phyloP scores from a whole-genome alignment of 1,140 invertebrate species.

The Ceratoteleas bidentatus region DNA sequence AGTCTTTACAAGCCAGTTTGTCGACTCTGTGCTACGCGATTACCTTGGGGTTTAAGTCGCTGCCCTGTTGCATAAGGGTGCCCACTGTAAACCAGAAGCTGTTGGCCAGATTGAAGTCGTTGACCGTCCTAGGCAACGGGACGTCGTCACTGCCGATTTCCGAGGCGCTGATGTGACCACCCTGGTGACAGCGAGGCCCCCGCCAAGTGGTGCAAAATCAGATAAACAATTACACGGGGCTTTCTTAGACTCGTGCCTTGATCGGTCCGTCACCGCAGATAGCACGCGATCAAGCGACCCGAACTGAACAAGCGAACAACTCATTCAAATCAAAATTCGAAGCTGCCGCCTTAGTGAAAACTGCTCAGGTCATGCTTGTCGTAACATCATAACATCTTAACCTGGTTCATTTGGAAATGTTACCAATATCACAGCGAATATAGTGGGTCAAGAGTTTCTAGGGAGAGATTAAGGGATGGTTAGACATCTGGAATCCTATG shows the following conservation, averaged over 20 bases:
- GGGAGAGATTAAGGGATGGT: too few relatives aligned
- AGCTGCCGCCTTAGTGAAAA: too few relatives aligned
- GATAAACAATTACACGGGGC: constrained; percentile 74
- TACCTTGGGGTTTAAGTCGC: constrained; percentile 92
- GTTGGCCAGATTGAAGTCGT: constrained; percentile 90
- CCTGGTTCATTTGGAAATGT: too few relatives aligned
- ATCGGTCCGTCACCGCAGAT: constrained; percentile 50
- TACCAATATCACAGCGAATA: too few relatives aligned
- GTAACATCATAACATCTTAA: too few relatives aligned
- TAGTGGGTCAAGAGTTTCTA: too few relatives aligned
- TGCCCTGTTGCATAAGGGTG: constrained; percentile 97
- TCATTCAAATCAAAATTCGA: constrained; percentile 53
- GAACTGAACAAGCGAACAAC: constrained; percentile 62
- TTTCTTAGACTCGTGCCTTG: constrained; percentile 60
- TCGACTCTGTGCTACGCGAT: constrained; percentile 70
- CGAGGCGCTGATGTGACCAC: constrained; percentile 77
- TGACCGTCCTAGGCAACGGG: constrained; percentile 83
- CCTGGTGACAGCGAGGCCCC: constrained; percentile 76
- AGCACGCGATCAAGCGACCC: constrained; percentile 55
- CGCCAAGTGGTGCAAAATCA: constrained; percentile 79
- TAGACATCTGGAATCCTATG: too few relatives aligned
- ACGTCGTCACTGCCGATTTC: constrained; percentile 79
- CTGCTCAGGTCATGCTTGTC: too few relatives aligned
- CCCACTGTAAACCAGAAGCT: constrained; percentile 96
- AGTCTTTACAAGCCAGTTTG: constrained; percentile 28